phyloP scores from a whole-genome alignment of 2,113 vertebrate genomes.

The Chaenogobius annularis region DNA sequence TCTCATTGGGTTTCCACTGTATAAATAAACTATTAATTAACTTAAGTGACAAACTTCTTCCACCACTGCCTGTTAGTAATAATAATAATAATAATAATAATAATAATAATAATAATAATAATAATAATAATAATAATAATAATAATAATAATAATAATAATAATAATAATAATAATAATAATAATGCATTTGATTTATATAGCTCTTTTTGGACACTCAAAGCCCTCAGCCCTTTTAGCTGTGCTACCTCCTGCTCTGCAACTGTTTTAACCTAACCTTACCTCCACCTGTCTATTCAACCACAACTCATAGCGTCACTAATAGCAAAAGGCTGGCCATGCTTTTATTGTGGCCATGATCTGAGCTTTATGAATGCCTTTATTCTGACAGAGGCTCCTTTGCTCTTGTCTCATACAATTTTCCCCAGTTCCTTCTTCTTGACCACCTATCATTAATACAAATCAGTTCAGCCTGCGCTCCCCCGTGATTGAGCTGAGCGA shows the following conservation, averaged over 20 bases:
- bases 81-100: too few relatives aligned
- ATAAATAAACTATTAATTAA: too few relatives aligned
- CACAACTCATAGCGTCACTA: constrained; percentile 32
- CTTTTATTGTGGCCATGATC: constrained; percentile 57
- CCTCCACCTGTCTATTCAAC: neutral
- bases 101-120: too few relatives aligned
- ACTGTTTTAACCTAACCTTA: neutral
- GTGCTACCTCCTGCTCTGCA: neutral
- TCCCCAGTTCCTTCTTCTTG: constrained; percentile 45
- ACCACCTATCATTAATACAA: constrained; percentile 71
- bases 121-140: too few relatives aligned
- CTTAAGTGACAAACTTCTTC: too few relatives aligned
- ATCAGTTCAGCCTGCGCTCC: constrained; percentile 64
- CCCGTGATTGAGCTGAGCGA: constrained; percentile 50
- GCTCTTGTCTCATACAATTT: constrained; percentile 63
- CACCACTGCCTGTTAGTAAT: too few relatives aligned
- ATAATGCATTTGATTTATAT: neutral
- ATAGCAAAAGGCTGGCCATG: constrained; percentile 44
- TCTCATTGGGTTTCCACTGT: too few relatives aligned
- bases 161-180: too few relatives aligned
- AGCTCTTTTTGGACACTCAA: neutral
- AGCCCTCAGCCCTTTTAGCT: neutral
- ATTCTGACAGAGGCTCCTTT: constrained; percentile 54
- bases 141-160: too few relatives aligned
- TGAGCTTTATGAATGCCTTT: constrained; percentile 51